Percentiles rank a stretch among this genome's conserved stretches.
These are phyloP conservation scores for Zygothrica quintamaculata DNA, from an alignment of 2,888 invertebrate species.

Conservation along the genomic window DNA sequence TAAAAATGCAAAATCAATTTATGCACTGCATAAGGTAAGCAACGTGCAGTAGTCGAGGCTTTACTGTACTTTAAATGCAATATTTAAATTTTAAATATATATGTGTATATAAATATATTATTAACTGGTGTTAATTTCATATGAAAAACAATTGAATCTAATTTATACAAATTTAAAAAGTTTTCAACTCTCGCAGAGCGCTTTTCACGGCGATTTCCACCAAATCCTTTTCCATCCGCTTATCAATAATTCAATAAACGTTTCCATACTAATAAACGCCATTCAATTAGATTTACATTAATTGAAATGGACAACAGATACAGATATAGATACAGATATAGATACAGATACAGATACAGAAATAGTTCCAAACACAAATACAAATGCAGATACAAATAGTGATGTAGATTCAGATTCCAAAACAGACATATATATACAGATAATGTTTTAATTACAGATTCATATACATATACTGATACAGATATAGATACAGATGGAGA, in stretches of 20 bases:
- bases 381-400: constrained; percentile 1
- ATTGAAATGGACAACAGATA: constrained; percentile 45
- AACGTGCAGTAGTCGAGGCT: neutral
- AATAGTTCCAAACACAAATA: neutral
- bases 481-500: neutral
- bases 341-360: neutral
- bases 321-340: neutral
- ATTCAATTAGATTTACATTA: constrained; percentile 50
- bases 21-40: neutral
- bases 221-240: constrained; percentile 3
- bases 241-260: constrained; percentile 48
- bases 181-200: constrained; percentile 23
- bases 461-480: constrained; percentile 1
- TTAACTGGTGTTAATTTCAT: constrained; percentile 46
- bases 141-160: constrained; percentile 33
- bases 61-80: neutral
- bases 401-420: neutral
- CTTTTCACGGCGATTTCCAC: constrained; percentile 5
- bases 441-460: constrained; percentile 1
- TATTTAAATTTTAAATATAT: too few species aligned
- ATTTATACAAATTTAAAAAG: constrained; percentile 38
- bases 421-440: constrained; percentile 2
- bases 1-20: neutral
- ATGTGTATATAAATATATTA: constrained; percentile 41
- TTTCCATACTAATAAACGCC: constrained; percentile 47